Evolutionary conservation across 2,113 vertebrate genomes (phyloP), one percentile per base, ranked within the genome.

Genomic region (Tragulus kanchil): DNA sequence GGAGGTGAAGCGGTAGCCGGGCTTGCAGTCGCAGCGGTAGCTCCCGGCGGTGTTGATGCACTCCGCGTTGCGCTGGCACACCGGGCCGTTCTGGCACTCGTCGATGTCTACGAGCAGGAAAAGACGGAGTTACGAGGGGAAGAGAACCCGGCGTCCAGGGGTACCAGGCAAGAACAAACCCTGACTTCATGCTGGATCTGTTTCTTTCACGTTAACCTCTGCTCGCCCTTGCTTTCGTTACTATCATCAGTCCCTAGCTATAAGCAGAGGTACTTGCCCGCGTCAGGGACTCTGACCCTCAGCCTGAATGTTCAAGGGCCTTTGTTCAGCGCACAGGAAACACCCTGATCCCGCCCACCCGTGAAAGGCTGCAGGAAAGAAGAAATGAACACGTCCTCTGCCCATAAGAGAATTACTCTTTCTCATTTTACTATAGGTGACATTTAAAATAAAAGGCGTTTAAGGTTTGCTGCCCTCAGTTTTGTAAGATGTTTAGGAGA

Each of bases 41-140:
- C 99, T 99, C 61, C 99, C 99, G 0, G 99, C 99, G 0, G 99
- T 98, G 98, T 99, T 99, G 92, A 99, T 96, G 95, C 99, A 99
- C 56, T 98, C 99, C 0, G 99, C 99, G 0, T 99, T 99, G 78
- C 99, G 99, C 98, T 99, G 99, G 98, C 99, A 99, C 69, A 99
- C 98, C 0, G 99, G 99, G 2, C 99, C 99, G 0, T 99, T 99
- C 98, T 99, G 99, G 97, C 99, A 99, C 96, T 99, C 99, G 45
- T 99, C 99, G 11, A 99, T 99, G 96, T 99, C 99, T 99, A 85
- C 1, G 85, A 79, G 19, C 56, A 52, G 97, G 87, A 97, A 79
- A 97, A 15, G 95, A 90, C 73, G 78, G 31, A n/a, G 64, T 90
- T 59, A 21, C 45, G 93, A 28, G 0, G 7, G 26, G 62, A 71